Conservation (phyloP, 1,140 invertebrate species). For the Macrostomum lignano region DNA sequence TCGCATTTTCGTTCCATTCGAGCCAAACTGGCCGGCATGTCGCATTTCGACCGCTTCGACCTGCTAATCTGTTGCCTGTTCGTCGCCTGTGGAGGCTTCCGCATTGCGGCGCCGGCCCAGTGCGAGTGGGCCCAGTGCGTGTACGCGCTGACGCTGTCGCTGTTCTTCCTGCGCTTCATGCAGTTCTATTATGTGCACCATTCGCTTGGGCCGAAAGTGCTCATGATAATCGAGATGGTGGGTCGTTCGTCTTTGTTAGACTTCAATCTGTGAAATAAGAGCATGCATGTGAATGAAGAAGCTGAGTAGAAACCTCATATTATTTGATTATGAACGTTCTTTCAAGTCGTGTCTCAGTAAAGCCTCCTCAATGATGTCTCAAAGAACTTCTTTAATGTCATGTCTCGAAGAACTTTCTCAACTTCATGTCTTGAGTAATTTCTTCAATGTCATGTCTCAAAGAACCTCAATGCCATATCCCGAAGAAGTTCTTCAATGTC, state of each 20-base stretch:
- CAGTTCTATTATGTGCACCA: slow-evolving; percentile 17
- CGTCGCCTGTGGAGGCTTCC: slow-evolving; percentile 13
- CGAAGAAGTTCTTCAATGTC: too few species aligned
- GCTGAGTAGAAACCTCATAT: too few species aligned
- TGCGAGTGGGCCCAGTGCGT: slow-evolving; percentile 11
- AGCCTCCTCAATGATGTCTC: too few species aligned
- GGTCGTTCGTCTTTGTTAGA: neutral
- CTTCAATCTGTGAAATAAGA: slow-evolving; percentile 17
- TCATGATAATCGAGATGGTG: slow-evolving; percentile 29
- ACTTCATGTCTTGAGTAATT: too few species aligned
- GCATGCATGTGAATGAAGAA: too few species aligned
- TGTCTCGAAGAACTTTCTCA: too few species aligned
- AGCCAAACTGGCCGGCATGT: slow-evolving; percentile 13
- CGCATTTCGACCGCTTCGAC: slow-evolving; percentile 24
- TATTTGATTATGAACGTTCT: too few species aligned
- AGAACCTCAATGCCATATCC: too few species aligned
- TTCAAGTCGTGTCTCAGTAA: too few species aligned
- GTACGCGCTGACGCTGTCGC: neutral
- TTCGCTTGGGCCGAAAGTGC: slow-evolving; percentile 25
- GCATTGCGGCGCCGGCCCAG: slow-evolving; percentile 8
- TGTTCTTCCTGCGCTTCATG: slow-evolving; percentile 18
- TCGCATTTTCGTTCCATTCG: slow-evolving; percentile 5
- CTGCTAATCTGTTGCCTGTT: slow-evolving; percentile 15
- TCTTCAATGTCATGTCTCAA: too few species aligned
- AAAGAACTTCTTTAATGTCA: too few species aligned